Conservation (phyloP, 2,888 invertebrate genomes). For the Lasioglossum lativentre region DNA sequence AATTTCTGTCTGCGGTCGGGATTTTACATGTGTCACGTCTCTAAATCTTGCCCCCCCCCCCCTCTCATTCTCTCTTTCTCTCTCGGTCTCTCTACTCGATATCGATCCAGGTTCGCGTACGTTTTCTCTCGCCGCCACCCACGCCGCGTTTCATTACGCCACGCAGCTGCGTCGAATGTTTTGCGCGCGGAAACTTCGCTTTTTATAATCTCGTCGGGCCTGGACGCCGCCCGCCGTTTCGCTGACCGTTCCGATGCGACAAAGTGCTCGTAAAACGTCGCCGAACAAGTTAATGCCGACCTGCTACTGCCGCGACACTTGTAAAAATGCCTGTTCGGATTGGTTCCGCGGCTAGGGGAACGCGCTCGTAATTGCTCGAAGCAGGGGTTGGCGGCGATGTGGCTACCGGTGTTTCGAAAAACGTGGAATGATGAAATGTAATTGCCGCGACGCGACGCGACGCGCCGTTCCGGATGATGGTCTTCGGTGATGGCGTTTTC, state of each 20-base stretch:
- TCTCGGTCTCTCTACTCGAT: neutral
- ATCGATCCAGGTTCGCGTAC: conserved; percentile 16
- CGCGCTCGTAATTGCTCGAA: conserved; percentile 3
- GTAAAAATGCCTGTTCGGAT: conserved; percentile 9
- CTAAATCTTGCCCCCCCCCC: conserved; percentile 24
- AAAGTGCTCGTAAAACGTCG: conserved; percentile 54
- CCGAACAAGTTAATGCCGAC: conserved; percentile 56
- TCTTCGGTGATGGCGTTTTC: neutral
- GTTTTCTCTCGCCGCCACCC: neutral
- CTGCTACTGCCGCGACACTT: conserved; percentile 23
- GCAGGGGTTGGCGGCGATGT: neutral
- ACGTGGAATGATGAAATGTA: conserved; percentile 2
- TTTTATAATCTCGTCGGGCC: conserved; percentile 21
- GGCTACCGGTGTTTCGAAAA: neutral
- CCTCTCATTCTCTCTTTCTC: neutral
- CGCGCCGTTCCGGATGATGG: neutral
- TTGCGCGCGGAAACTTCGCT: conserved; percentile 32
- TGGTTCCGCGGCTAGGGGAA: neutral
- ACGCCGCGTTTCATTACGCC: conserved; percentile 24
- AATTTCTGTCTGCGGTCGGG: conserved; percentile 58
- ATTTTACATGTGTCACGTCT: conserved; percentile 60
- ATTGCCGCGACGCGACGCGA: neutral
- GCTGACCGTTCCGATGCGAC: conserved; percentile 49
- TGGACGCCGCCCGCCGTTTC: conserved; percentile 12
- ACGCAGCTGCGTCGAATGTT: conserved; percentile 35